These are phyloP conservation scores for Allolobophora icterica DNA, from an alignment of 2,888 invertebrate genomes.

Conservation along the genomic window DNA sequence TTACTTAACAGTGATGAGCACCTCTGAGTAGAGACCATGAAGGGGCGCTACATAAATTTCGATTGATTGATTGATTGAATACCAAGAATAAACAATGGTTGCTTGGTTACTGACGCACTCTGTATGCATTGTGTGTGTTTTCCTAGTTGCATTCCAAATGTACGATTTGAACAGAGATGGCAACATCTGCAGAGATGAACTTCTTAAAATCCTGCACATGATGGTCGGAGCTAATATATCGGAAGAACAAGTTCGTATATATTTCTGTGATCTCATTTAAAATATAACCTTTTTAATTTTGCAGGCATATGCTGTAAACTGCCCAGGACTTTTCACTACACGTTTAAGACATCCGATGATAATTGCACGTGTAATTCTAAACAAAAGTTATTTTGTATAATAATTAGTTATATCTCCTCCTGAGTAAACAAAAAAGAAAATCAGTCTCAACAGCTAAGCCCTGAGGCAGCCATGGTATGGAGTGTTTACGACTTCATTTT, in stretches of 20 bases:
- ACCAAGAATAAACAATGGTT: neutral
- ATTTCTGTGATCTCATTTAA: too few relatives aligned
- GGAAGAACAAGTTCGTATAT: conserved; percentile 72
- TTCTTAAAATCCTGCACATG: conserved; percentile 95
- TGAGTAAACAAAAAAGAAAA: too few relatives aligned
- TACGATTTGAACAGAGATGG: conserved; percentile 98
- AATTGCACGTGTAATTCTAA: neutral
- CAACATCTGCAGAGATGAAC: conserved; percentile 91
- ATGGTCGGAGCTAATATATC: conserved; percentile 97
- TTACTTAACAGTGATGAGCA: too few relatives aligned
- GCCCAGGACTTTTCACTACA: neutral
- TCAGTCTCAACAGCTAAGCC: too few relatives aligned
- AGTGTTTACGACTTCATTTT: too few relatives aligned
- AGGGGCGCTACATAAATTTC: too few relatives aligned
- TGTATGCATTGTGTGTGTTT: conserved; percentile 3
- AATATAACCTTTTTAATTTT: neutral
- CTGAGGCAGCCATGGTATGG: too few relatives aligned
- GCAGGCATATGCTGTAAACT: neutral
- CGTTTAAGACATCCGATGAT: neutral
- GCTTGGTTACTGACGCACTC: neutral
- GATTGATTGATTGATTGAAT: too few relatives aligned
- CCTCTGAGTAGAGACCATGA: too few relatives aligned
- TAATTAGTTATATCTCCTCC: too few relatives aligned
- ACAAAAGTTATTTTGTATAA: neutral
- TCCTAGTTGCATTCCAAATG: conserved; percentile 95